Base-by-base conservation (phyloP, 2,113 vertebrate genomes). In the Podocnemis expansa region DNA sequence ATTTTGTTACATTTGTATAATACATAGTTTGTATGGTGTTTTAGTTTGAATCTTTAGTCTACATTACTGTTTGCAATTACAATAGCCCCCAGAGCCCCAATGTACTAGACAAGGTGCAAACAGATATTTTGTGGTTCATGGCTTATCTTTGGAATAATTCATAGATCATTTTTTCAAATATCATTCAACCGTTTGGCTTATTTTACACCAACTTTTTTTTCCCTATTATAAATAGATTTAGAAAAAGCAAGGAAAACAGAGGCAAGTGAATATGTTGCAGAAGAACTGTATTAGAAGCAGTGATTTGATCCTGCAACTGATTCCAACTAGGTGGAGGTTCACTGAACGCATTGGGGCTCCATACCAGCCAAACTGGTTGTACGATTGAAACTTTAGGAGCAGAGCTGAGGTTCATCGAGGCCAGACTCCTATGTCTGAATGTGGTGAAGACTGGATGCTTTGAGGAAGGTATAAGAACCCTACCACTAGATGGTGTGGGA, bases 31-130 rank as follows among this genome's bases (percentile, higher is more conserved):
- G 78, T 76, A 96, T 8, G 2, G 45, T 76, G 90, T 82, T 96
- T 96, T 95, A 95, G 2, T 96, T 91, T 91, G 79, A 87, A 88
- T 96, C 93, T 93, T 80, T 94, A 56, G 95, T 96, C 85, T 58
- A 87, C 10, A 43, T 89, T 97, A 78, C 90, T 97, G 85, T 83
- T 94, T 94, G 79, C 89, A n/a, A 76, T 96, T 96, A 85, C 49
- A 86, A 56, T 95, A 82, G 70, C 79, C 93, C 70, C 80, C 96
- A 97, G 81, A 41, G 38, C 25, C 81, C 70, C 12, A 1, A 45
- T 60, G 78, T 82, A 83, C 81, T 93, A 49, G 19, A n/a, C 5
- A 31, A 8, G 60, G 84, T 89, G 78, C 92, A 95, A 67, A 89
- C 76, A 82, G 17, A 85, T 89, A 79, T 81, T 87, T 67, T 81